Percentiles rank a stretch among this genome's conserved stretches.
phyloP scores from a whole-genome alignment of 1,140 invertebrate species.

The Helicoverpa zea region DNA sequence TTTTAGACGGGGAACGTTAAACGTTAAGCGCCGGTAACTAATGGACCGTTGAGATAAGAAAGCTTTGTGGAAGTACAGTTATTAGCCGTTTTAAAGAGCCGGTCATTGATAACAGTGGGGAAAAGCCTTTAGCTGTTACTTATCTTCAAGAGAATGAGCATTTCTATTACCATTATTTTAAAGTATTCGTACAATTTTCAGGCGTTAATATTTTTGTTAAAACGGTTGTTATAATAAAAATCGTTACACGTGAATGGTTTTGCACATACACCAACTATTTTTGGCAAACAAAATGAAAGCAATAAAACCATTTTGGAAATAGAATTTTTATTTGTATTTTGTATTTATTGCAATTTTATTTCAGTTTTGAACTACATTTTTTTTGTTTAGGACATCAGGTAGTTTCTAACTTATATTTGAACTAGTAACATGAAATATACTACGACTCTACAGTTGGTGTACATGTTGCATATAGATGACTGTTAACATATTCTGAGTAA shows the following conservation, averaged over 20 bases:
- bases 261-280: not conserved
- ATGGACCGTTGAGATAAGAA: slow-evolving; percentile 81
- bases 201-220: not conserved
- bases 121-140: slow-evolving; percentile 5
- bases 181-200: not conserved
- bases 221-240: not conserved
- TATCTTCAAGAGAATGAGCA: not conserved
- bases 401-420: too few species aligned
- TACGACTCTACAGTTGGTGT: too few species aligned
- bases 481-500: too few species aligned
- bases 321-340: not conserved
- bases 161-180: not conserved
- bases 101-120: slow-evolving; percentile 29
- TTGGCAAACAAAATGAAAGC: slow-evolving; percentile 4
- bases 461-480: too few species aligned
- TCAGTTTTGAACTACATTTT: not conserved
- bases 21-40: slow-evolving; percentile 73
- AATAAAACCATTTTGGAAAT: not conserved
- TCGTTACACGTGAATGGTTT: not conserved
- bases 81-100: slow-evolving; percentile 48
- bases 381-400: not conserved
- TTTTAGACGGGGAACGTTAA: slow-evolving; percentile 70
- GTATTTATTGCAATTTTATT: not conserved
- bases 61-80: slow-evolving; percentile 52
- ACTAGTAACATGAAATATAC: too few species aligned